Conservation (phyloP, 2,888 invertebrate genomes). For the Erebia palarica region DNA sequence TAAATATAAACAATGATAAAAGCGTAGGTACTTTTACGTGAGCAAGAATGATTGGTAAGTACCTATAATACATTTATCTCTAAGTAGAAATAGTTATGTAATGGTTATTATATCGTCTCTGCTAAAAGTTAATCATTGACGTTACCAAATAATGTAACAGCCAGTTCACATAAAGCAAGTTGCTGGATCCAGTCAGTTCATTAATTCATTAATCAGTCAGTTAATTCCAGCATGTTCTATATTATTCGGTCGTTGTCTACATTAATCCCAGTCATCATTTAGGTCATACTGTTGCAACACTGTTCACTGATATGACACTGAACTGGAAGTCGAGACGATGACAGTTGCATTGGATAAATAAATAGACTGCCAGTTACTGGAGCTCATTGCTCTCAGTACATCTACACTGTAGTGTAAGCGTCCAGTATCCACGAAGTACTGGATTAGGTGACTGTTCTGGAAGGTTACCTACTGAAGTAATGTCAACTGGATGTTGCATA, state of each 20-base stretch:
- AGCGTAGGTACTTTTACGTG: background rate
- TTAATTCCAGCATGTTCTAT: background rate
- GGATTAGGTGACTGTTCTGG: background rate
- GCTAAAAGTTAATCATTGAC: background rate
- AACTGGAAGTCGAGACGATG: background rate
- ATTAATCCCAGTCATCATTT: background rate
- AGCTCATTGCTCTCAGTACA: background rate
- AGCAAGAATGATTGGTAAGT: background rate
- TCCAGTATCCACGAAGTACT: background rate
- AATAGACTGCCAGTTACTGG: background rate
- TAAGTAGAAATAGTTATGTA: background rate
- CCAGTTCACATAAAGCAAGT: background rate
- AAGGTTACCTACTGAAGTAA: background rate
- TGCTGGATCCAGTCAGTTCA: background rate
- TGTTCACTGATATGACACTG: background rate
- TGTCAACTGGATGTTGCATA: background rate
- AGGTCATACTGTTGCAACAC: background rate
- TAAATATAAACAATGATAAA: background rate
- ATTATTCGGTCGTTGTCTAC: background rate
- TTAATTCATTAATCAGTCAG: background rate
- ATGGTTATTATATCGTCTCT: background rate
- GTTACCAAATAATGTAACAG: background rate
- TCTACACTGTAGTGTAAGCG: background rate
- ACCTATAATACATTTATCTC: background rate
- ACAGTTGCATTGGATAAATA: background rate